These are phyloP conservation scores for Chunga burmeisteri DNA, from an alignment of 2,113 vertebrate genomes.

Conservation along the genomic window DNA sequence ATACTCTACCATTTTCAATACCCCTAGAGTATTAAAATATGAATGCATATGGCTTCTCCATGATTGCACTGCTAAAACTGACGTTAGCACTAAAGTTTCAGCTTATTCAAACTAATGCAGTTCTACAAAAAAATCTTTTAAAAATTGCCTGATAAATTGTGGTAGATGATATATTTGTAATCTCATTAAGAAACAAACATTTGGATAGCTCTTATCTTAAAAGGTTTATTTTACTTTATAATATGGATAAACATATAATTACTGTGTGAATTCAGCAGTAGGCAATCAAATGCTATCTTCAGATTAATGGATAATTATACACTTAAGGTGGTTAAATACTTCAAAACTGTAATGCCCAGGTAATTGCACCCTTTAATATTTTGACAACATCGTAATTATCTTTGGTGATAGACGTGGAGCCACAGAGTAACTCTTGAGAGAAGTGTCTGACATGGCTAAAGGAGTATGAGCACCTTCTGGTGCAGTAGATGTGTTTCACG, in stretches of 20 bases:
- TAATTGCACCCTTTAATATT: conserved; percentile 28
- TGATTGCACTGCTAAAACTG: not conserved
- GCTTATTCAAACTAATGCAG: not conserved
- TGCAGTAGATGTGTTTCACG: not conserved
- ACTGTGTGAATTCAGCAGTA: not conserved
- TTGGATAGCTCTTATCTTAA: conserved; percentile 22
- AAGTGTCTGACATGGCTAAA: not conserved
- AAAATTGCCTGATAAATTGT: not conserved
- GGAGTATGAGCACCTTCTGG: not conserved
- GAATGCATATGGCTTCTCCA: not conserved
- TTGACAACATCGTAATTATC: not conserved
- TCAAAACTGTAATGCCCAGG: conserved; percentile 35
- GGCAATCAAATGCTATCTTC: conserved; percentile 43
- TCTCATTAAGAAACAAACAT: conserved; percentile 17
- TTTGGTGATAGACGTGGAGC: not conserved
- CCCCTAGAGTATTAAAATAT: not conserved
- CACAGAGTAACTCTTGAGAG: not conserved
- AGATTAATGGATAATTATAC: conserved; percentile 56
- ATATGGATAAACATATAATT: conserved; percentile 44
- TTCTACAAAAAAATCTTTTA: not conserved
- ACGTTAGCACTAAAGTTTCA: not conserved
- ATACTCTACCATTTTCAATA: not conserved
- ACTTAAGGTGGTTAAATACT: conserved; percentile 44
- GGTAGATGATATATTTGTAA: not conserved
- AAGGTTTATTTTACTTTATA: conserved; percentile 53